Conservation (phyloP, 2,888 invertebrate species). For the Drosophila gaucha region DNA sequence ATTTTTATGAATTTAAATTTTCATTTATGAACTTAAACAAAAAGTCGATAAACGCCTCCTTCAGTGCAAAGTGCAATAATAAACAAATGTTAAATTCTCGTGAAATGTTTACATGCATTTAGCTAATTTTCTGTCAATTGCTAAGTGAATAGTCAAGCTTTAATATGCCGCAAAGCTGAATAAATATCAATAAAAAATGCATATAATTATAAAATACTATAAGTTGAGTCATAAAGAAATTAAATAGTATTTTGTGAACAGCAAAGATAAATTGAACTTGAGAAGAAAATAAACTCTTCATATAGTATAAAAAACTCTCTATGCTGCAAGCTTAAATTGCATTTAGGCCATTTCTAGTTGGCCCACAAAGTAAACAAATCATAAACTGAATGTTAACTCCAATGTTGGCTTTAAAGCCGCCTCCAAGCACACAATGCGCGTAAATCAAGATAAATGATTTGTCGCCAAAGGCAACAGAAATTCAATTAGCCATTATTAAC, state of each 20-base stretch:
- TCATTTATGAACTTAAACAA: not conserved
- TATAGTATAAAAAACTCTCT: not conserved
- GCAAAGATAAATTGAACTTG: not conserved
- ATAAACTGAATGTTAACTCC: conserved; percentile 5
- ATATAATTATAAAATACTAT: not conserved
- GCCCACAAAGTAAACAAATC: conserved; percentile 21
- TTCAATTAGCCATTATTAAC: conserved; percentile 81
- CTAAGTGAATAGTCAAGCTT: conserved; percentile 38
- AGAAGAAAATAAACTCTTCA: not conserved
- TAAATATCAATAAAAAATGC: conserved; percentile 1
- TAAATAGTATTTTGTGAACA: not conserved
- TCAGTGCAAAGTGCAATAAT: conserved; percentile 9
- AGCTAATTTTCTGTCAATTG: conserved; percentile 15
- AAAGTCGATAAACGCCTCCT: not conserved
- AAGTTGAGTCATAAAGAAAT: not conserved
- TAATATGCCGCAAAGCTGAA: conserved; percentile 4
- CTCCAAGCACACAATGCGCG: conserved; percentile 60
- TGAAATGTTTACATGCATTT: conserved; percentile 25
- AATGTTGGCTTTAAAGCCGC: conserved; percentile 17
- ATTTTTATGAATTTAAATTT: not conserved
- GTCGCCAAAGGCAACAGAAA: conserved; percentile 76
- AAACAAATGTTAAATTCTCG: conserved; percentile 1
- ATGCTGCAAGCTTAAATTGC: not conserved
- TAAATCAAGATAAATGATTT: conserved; percentile 79
- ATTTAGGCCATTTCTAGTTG: conserved; percentile 13